Conservation (phyloP, 2,113 vertebrate genomes). For the Alligator sinensis region DNA sequence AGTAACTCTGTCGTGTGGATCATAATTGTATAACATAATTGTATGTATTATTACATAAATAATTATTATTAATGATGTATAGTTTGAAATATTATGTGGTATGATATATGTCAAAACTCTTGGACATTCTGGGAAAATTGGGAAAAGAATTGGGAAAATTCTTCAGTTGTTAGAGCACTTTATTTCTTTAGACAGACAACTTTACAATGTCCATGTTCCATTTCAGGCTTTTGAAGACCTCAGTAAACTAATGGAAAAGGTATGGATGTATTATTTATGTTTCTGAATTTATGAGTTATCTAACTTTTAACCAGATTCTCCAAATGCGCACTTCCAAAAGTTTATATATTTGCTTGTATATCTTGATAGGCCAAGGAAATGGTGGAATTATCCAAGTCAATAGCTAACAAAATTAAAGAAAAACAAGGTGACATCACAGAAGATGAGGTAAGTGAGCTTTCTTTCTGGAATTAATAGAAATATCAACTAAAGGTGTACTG, state of each 20-base stretch:
- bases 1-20: not conserved
- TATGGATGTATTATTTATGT: constrained; percentile 58
- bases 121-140: not conserved
- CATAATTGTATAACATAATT: not conserved
- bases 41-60: not conserved
- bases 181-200: not conserved
- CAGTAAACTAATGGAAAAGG: constrained; percentile 98
- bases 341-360: constrained; percentile 10
- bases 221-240: constrained; percentile 98
- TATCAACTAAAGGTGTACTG: not conserved
- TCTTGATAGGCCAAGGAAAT: constrained; percentile 95
- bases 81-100: not conserved
- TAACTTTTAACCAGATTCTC: constrained; percentile 3
- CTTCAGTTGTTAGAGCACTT: not conserved
- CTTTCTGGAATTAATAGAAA: not conserved
- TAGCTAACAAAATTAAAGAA: constrained; percentile 98
- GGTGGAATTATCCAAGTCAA: constrained; percentile 97
- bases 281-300: not conserved
- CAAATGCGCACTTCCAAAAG: not conserved
- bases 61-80: not conserved
- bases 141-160: not conserved
- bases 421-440: constrained; percentile 98
- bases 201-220: constrained; percentile 36
- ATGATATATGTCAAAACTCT: not conserved
- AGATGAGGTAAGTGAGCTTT: constrained; percentile 88